Percentiles rank a stretch among this genome's conserved stretches.
Conservation (phyloP, 2,797 vertebrate genomes). For the Rousettus madagascariensis region DNA sequence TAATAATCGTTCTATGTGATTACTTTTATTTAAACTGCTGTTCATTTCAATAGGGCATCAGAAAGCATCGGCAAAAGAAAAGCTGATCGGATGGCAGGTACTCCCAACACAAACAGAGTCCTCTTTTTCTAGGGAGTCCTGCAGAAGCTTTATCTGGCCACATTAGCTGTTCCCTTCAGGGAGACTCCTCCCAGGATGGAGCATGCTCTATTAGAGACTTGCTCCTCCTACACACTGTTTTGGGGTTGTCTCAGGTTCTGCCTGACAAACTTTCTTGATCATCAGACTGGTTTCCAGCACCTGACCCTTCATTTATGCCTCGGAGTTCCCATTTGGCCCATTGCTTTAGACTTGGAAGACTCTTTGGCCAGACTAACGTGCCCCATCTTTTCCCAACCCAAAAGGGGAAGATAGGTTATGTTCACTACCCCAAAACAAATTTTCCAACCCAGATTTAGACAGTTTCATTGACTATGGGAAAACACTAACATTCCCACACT, state of each 20-base stretch:
- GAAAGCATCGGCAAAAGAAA: background rate
- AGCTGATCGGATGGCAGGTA: background rate
- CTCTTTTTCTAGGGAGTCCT: background rate
- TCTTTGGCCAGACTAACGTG: background rate
- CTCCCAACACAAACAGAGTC: background rate
- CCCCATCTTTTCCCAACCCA: background rate
- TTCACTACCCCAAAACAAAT: background rate
- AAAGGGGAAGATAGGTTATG: background rate
- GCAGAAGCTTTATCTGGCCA: background rate
- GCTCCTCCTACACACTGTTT: background rate
- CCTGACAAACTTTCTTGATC: background rate
- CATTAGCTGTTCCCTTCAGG: background rate
- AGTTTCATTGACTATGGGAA: background rate
- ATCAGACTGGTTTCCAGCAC: background rate
- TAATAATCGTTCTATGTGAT: background rate
- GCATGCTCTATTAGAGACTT: background rate
- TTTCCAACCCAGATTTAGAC: background rate
- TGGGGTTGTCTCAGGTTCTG: background rate
- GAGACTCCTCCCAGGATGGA: background rate
- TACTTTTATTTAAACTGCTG: conserved; percentile 11
- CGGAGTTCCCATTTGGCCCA: background rate
- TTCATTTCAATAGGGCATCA: background rate
- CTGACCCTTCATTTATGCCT: background rate
- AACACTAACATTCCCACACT: background rate
- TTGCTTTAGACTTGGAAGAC: background rate